Base-by-base conservation (phyloP, 1,140 invertebrate genomes). In the Drosophila equinoxialis region DNA sequence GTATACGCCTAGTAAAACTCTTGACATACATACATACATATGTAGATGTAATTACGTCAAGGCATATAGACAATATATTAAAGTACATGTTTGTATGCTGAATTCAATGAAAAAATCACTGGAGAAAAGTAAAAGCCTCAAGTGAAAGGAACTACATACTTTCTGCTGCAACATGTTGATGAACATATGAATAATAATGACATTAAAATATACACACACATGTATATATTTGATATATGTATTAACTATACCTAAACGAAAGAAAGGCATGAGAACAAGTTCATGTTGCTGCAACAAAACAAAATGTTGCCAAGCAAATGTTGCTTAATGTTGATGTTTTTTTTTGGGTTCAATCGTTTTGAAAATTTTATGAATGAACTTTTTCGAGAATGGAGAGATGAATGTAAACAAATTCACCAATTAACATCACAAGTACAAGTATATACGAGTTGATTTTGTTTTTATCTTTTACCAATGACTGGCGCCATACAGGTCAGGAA, bases 401-500 rank as follows among this genome's bases (percentile, higher is more conserved):
- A 37, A 37, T 61, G 20, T 61, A 37, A 35, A 63, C 37, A 33
- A 51, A 20, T 48, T 26, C 57, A 55, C 71, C 59, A 73, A 39
- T 6, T 3, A 30, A 30, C 30, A 30, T 30, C 30, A 64, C 45
- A 30, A 35, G 5, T 23, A 17, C 57, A 23, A 35, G 14, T 48
- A 51, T 33, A 57, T 57, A 30, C 30, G 30, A 30, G 30, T 57
- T 26, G n/a, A 14, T 59, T 5, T 59, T 10, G 1, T 20, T 14
- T 1, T 20, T 6, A 30, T 30, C 30, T 70, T 77, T 91, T 91
- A 91, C 90, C 90, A 85, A 91, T 90, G 51, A 91, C 90, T 61
- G 90, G 90, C 72, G 90, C 90, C 90, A 91, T 91, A 69, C 90
- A 91, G 78, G 90, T 86, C 80, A 91, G 74, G 77, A 91, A 91